Percentiles rank a stretch among this genome's conserved stretches.
These are phyloP conservation scores for Crotalus viridis DNA, from an alignment of 2,113 vertebrate genomes.

Conservation along the genomic window DNA sequence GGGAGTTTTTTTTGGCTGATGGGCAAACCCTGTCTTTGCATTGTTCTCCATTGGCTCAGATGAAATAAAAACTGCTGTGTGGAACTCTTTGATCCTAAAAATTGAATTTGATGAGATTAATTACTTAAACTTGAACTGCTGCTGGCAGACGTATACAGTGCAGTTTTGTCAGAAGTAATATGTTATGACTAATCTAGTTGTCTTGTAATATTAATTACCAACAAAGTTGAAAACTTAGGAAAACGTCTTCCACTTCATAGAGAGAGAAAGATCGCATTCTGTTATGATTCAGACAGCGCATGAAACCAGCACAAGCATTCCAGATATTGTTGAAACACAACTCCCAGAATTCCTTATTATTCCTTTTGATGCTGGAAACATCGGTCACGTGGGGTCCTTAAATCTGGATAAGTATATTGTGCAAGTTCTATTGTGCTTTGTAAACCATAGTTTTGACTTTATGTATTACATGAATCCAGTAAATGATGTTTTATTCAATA, in stretches of 20 bases:
- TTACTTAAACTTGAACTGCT: slow-evolving; percentile 5
- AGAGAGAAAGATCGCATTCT: neutral
- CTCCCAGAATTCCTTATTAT: neutral
- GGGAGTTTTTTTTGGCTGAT: neutral
- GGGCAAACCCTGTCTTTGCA: neutral
- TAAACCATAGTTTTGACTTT: neutral
- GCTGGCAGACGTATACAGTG: neutral
- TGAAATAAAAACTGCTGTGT: neutral
- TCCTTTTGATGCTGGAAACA: neutral
- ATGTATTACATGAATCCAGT: neutral
- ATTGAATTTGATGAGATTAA: neutral
- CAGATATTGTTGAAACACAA: neutral
- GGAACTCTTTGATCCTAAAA: neutral
- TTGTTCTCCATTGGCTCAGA: neutral
- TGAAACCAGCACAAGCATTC: neutral
- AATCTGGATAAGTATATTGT: neutral
- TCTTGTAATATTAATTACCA: slow-evolving; percentile 20
- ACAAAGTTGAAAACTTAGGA: neutral
- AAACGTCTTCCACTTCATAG: neutral
- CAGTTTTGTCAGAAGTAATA: neutral
- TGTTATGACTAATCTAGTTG: neutral
- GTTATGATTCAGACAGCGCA: neutral
- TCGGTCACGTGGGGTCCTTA: neutral
- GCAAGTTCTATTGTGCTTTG: neutral
- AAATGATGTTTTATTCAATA: neutral